A percentile compares a stretch with the other conserved stretches of the same genome.
Evolutionary conservation across 2,113 vertebrate genomes (phyloP).

Genomic region (Sitta europaea): DNA sequence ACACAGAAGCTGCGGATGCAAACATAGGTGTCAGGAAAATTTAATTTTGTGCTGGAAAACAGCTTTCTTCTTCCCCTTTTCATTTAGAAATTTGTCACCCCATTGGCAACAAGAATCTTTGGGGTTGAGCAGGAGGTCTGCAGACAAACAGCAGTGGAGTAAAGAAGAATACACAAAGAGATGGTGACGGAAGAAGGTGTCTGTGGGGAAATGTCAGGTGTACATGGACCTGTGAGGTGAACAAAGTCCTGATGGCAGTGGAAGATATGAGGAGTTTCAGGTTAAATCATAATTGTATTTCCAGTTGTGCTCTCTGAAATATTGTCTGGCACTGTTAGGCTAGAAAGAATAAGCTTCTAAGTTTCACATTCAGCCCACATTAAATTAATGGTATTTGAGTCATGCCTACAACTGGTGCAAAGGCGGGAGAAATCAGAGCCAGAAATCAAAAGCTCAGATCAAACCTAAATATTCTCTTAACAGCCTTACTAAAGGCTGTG

Average conservation of each 20-base stretch:
- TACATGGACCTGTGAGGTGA: background rate
- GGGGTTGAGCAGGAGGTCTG: background rate
- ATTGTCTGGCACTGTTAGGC: background rate
- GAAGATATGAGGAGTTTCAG: background rate
- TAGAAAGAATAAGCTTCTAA: background rate
- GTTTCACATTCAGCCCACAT: background rate
- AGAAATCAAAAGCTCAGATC: constrained; percentile 37
- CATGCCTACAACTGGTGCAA: background rate
- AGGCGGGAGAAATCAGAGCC: background rate
- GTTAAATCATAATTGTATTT: background rate
- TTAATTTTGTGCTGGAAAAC: background rate
- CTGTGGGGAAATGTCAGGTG: rapidly evolving
- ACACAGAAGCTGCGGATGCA: background rate
- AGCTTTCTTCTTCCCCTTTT: background rate
- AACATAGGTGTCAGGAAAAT: rapidly evolving
- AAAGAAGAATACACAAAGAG: background rate
- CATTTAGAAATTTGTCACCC: background rate
- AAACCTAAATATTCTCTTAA: constrained; percentile 25
- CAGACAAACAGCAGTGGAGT: background rate
- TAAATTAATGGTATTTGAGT: constrained; percentile 7
- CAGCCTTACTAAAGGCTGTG: background rate
- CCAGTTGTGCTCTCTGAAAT: background rate
- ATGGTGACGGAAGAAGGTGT: background rate
- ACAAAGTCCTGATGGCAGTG: background rate
- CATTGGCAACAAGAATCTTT: background rate